Percentiles rank a stretch among this genome's conserved stretches.
phyloP scores from a whole-genome alignment of 2,797 vertebrate genomes.

The Darevskia mixta region DNA sequence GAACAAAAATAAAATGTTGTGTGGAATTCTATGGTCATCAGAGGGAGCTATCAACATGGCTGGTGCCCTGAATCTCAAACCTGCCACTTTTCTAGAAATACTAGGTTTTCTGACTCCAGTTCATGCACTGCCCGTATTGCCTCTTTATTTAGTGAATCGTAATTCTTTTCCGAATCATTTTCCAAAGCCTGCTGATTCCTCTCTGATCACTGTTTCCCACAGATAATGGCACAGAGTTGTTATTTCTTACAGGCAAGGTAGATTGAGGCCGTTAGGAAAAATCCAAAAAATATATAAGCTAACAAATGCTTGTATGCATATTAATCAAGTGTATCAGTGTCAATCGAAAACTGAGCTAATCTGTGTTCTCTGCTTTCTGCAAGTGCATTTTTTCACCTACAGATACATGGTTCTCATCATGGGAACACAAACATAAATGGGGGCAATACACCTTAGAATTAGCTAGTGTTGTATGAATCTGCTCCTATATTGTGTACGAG shows the following conservation, averaged over 20 bases:
- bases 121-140: slow-evolving; percentile 8
- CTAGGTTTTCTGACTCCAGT: slow-evolving; percentile 48
- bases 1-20: slow-evolving; percentile 82
- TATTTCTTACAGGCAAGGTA: neutral
- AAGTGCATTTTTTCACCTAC: neutral
- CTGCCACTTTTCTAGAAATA: slow-evolving; percentile 70
- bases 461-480: too few species aligned
- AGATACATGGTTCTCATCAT: neutral
- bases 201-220: slow-evolving; percentile 29
- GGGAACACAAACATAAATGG: neutral
- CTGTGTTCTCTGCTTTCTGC: neutral
- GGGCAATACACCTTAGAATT: neutral
- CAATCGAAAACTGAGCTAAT: neutral
- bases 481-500: too few species aligned
- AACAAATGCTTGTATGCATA: neutral
- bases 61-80: slow-evolving; percentile 75
- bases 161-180: slow-evolving; percentile 35
- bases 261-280: slow-evolving; percentile 3
- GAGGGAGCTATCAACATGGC: slow-evolving; percentile 91
- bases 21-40: slow-evolving; percentile 87
- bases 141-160: slow-evolving; percentile 55
- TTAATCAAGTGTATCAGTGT: neutral
- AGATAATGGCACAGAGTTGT: neutral
- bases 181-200: neutral
- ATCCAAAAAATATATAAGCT: too few species aligned